Percentiles rank a stretch among this genome's conserved stretches.
Evolutionary conservation across 2,113 vertebrate species (phyloP).

Genomic region (Prinia subflava): DNA sequence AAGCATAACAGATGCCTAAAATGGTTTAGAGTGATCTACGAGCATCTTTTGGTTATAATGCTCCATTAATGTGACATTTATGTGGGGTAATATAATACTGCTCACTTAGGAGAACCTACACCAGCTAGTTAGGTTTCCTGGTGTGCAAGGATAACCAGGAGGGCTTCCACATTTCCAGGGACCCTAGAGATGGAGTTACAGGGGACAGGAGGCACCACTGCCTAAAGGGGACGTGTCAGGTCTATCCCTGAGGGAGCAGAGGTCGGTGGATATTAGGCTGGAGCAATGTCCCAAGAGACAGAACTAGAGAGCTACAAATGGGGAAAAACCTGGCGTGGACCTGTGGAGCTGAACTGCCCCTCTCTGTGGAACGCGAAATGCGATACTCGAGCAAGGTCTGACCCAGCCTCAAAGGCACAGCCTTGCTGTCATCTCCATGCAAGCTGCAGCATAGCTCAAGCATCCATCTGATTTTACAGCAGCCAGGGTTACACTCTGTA

Average conservation of each 20-base stretch:
- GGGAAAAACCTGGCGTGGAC: neutral
- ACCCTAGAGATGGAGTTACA: neutral
- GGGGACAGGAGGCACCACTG: neutral
- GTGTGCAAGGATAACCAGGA: neutral
- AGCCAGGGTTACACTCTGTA: neutral
- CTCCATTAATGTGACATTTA: slow-evolving; percentile 58
- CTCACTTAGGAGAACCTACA: neutral
- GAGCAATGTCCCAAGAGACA: neutral
- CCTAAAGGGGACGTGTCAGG: fast-evolving
- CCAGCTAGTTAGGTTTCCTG: neutral
- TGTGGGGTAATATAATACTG: neutral
- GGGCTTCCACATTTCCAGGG: neutral
- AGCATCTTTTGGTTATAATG: slow-evolving; percentile 53
- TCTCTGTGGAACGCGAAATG: fast-evolving
- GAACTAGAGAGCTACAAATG: neutral
- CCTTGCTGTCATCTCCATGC: neutral
- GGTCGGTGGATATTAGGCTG: neutral
- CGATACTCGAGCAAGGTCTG: fast-evolving
- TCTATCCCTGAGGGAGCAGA: neutral
- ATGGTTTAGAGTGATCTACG: slow-evolving; percentile 25
- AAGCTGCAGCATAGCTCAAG: neutral
- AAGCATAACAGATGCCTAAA: slow-evolving; percentile 40
- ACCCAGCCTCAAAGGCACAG: neutral
- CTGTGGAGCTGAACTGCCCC: fast-evolving
- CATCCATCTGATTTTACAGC: neutral